Percentiles rank a stretch among this genome's conserved stretches.
Evolutionary conservation across 1,140 invertebrate genomes (phyloP).

Genomic region (Drosophila pallidifrons): DNA sequence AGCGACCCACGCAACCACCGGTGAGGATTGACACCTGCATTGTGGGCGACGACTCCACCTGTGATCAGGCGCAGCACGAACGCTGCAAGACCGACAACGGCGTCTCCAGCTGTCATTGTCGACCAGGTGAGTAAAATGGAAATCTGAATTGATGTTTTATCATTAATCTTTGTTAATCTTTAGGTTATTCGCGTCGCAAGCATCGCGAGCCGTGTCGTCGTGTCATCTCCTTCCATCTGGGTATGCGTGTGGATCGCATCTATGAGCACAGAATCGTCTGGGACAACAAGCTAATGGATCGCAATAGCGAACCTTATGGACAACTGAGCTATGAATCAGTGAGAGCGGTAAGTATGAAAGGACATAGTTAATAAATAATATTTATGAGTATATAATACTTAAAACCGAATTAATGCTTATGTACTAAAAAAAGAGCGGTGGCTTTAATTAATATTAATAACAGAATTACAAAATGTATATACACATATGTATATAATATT

Average conservation of each 20-base stretch:
- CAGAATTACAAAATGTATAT: no score
- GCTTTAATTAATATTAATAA: no score
- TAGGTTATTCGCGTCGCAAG: constrained; percentile 91
- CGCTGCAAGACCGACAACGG: constrained; percentile 94
- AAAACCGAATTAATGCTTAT: no score
- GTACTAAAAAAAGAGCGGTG: no score
- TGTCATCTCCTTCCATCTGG: constrained; percentile 92
- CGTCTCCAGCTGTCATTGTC: constrained; percentile 96
- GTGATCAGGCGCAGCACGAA: constrained; percentile 94
- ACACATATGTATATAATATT: no score
- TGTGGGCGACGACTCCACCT: constrained; percentile 96
- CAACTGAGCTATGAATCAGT: constrained; percentile 93
- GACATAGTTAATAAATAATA: not conserved
- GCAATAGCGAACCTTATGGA: constrained; percentile 92
- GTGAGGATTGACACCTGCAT: constrained; percentile 97
- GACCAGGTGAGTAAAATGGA: constrained; percentile 87
- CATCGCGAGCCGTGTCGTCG: constrained; percentile 92
- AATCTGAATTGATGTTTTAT: no score
- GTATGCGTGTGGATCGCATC: constrained; percentile 92
- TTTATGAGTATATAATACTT: no score
- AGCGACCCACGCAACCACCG: constrained; percentile 88
- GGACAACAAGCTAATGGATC: constrained; percentile 90
- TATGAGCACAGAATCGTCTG: constrained; percentile 92
- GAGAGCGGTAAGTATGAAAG: constrained; percentile 89
- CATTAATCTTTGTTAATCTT: not conserved